A percentile compares a stretch with the other conserved stretches of the same genome.
Conservation (phyloP, 2,797 vertebrate species). For the Melanotaenia trifasciata region DNA sequence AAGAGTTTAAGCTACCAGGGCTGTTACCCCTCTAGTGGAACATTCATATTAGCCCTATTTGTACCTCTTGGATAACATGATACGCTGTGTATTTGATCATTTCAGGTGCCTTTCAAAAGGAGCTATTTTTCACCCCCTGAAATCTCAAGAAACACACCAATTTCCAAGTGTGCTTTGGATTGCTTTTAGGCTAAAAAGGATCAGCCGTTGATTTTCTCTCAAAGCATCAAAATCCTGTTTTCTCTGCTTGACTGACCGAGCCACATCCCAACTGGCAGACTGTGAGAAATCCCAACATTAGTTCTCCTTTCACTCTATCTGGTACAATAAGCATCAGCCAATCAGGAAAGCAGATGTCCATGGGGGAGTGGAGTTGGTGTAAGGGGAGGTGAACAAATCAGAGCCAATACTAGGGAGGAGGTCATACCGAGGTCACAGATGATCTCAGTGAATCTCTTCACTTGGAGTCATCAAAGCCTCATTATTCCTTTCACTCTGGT, state of each 20-base stretch:
- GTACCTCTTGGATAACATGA: background rate
- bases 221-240: slow-evolving; percentile 17
- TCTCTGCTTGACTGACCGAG: background rate
- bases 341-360: slow-evolving; percentile 39
- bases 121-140: background rate
- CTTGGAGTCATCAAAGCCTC: slow-evolving; percentile 74
- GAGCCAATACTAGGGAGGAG: slow-evolving; percentile 36
- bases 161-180: slow-evolving; percentile 18
- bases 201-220: slow-evolving; percentile 27
- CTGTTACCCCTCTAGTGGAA: background rate
- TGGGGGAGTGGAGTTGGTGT: background rate
- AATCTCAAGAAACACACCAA: background rate
- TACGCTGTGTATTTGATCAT: background rate
- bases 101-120: too few relatives aligned
- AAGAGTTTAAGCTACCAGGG: too few relatives aligned
- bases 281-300: slow-evolving; percentile 13
- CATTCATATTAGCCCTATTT: background rate
- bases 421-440: slow-evolving; percentile 57
- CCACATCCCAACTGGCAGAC: slow-evolving; percentile 6
- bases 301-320: slow-evolving; percentile 18
- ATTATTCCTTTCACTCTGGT: slow-evolving; percentile 72
- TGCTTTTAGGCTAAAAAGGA: slow-evolving; percentile 3
- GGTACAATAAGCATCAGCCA: slow-evolving; percentile 31
- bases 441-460: slow-evolving; percentile 60
- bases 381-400: slow-evolving; percentile 30